Evolutionary conservation across 1,140 invertebrate species (phyloP).

Genomic region (Teleopsis dalmanni): DNA sequence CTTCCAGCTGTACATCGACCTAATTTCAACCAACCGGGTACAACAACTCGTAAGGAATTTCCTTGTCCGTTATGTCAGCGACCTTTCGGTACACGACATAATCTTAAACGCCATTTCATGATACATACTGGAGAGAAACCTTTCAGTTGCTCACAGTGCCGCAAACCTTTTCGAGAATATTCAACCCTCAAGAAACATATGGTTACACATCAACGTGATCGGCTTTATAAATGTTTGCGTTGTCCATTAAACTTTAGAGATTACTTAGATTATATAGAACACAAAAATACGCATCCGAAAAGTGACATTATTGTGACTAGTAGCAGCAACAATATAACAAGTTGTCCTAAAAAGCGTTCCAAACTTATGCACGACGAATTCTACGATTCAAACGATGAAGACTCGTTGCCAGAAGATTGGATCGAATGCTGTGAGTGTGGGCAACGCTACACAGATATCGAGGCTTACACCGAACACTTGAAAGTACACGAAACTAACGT

Average conservation of each 20-base stretch:
- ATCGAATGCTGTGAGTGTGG: slow-evolving; percentile 37
- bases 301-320: neutral
- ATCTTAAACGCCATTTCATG: slow-evolving; percentile 41
- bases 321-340: neutral
- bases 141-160: slow-evolving; percentile 34
- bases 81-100: slow-evolving; percentile 39
- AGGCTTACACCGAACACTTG: slow-evolving; percentile 31
- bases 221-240: slow-evolving; percentile 34
- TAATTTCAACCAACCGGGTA: slow-evolving; percentile 1
- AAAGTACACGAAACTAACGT: slow-evolving; percentile 26
- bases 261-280: slow-evolving; percentile 31
- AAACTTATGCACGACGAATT: slow-evolving; percentile 10
- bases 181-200: slow-evolving; percentile 40
- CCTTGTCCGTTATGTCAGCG: slow-evolving; percentile 35
- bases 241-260: slow-evolving; percentile 32
- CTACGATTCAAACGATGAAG: slow-evolving; percentile 22
- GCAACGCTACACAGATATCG: slow-evolving; percentile 29
- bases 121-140: slow-evolving; percentile 41
- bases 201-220: slow-evolving; percentile 35
- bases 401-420: slow-evolving; percentile 25
- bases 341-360: neutral
- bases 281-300: slow-evolving; percentile 23
- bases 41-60: slow-evolving; percentile 18
- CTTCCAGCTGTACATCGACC: slow-evolving; percentile 8
- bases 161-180: slow-evolving; percentile 38